Conservation (phyloP, 2,797 vertebrate genomes). For the Scyliorhinus canicula region DNA sequence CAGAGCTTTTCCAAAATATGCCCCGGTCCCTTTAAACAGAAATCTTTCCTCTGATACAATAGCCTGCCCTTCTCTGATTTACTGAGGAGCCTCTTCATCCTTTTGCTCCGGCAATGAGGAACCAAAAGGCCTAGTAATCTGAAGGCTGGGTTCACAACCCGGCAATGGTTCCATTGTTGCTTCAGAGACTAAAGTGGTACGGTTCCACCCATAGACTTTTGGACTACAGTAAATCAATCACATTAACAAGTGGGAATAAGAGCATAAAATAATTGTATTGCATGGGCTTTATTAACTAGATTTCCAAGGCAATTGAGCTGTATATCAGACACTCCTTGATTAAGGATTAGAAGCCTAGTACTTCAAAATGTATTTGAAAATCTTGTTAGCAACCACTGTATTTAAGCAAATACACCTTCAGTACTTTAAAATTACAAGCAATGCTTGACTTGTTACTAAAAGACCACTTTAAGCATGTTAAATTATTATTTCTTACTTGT, state of each 20-base stretch:
- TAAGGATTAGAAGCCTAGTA: background rate
- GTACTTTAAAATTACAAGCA: background rate
- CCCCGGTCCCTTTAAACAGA: too few species aligned
- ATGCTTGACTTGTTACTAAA: background rate
- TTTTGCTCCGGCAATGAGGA: too few species aligned
- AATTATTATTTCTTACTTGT: conserved; percentile 62
- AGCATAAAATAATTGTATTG: background rate
- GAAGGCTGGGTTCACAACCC: too few species aligned
- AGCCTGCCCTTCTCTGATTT: too few species aligned
- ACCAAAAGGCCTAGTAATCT: too few species aligned
- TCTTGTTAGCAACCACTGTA: background rate
- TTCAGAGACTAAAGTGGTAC: too few species aligned
- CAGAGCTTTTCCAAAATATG: too few species aligned
- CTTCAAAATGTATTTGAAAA: background rate
- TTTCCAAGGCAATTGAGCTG: background rate
- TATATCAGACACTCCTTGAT: background rate
- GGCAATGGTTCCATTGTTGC: too few species aligned
- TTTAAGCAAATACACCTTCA: background rate
- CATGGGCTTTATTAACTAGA: background rate
- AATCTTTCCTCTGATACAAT: too few species aligned
- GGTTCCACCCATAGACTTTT: background rate
- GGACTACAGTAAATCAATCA: background rate
- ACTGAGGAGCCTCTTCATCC: too few species aligned
- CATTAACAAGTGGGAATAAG: background rate
- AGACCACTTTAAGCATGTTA: conserved; percentile 4